These are phyloP conservation scores for Xestia sexstrigata DNA, from an alignment of 2,888 invertebrate genomes.

Conservation along the genomic window DNA sequence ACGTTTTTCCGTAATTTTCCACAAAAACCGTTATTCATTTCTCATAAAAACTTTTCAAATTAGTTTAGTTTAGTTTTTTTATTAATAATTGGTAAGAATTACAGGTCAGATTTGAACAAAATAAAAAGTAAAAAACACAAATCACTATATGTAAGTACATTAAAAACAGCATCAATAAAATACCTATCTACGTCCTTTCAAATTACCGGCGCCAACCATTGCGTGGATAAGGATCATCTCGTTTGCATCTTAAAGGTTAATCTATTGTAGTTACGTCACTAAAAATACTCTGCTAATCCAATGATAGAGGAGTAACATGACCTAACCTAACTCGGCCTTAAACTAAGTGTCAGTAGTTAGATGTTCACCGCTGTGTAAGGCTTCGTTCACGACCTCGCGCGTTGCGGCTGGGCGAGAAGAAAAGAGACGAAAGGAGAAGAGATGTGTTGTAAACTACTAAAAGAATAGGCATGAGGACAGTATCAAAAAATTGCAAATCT, in stretches of 20 bases:
- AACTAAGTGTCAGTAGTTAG: slow-evolving; percentile 4
- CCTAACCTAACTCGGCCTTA: slow-evolving; percentile 40
- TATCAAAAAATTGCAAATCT: too few species aligned
- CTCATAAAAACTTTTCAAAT: slow-evolving; percentile 1
- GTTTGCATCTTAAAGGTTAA: slow-evolving; percentile 50
- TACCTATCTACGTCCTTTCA: slow-evolving; percentile 19
- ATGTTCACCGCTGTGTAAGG: slow-evolving; percentile 10
- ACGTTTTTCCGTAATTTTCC: background rate
- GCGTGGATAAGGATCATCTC: slow-evolving; percentile 23
- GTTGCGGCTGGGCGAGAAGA: background rate
- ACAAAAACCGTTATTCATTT: background rate
- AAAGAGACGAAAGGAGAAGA: background rate
- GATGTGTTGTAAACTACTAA: background rate
- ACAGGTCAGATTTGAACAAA: too few species aligned
- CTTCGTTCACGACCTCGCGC: background rate
- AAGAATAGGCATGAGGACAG: background rate
- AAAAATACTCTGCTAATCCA: slow-evolving; percentile 8
- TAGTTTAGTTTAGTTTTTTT: too few species aligned
- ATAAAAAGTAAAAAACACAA: too few species aligned
- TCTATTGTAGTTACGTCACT: slow-evolving; percentile 51
- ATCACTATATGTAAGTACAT: too few species aligned
- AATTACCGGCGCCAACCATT: slow-evolving; percentile 43
- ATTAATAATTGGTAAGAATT: too few species aligned
- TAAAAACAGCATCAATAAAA: too few species aligned
- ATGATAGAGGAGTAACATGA: slow-evolving; percentile 32